Evolutionary conservation across 2,888 invertebrate genomes (phyloP), one percentile per base, ranked within the genome.

Genomic region (Caenorhabditis drosophilae): DNA sequence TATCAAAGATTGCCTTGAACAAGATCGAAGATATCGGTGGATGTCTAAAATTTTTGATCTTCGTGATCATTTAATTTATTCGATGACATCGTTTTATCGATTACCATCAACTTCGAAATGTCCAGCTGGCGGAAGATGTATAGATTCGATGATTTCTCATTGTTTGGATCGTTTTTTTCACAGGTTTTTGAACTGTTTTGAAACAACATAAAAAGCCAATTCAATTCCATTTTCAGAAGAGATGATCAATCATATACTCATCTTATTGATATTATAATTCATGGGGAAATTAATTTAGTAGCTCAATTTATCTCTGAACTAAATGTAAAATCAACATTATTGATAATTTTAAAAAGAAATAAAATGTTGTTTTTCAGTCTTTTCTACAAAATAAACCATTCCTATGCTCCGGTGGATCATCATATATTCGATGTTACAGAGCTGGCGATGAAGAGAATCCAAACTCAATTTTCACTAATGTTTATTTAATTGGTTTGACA

Each of bases 11-110:
- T 40, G 55, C 49, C 20, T 60, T 20, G 56, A 66, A 42, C 44
- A 51, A 38, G 70, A 71, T 42, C 35, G 53, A 15, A 70, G 93
- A 85, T 96, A 93, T 86, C 93, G 93, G 86, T 90, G 92, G 85
- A 87, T 97, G 83, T 92, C 93, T 85, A 89, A 93, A 55, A 88
- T 96, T 84, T 93, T 94, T 86, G 93, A 94, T 85, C 94, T 96
- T 84, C 87, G 97, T 68, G 92, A 93, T 84, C 87, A 94, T 75
- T 92, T 96, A 89, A 87, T 97, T 63, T 91, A 94, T 81, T 93
- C 94, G 85, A 50, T 64, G 35, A 59, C 64, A 16, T 52, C 60
- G 25, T 75, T 75, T 42, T 45, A 71, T 18, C 49, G 63, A 2
- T 47, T 53, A 11, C 68, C 73, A 4, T 54, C 63, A 23, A 56